Conservation (phyloP, 2,113 vertebrate species). For the Planiliza haematocheilus region DNA sequence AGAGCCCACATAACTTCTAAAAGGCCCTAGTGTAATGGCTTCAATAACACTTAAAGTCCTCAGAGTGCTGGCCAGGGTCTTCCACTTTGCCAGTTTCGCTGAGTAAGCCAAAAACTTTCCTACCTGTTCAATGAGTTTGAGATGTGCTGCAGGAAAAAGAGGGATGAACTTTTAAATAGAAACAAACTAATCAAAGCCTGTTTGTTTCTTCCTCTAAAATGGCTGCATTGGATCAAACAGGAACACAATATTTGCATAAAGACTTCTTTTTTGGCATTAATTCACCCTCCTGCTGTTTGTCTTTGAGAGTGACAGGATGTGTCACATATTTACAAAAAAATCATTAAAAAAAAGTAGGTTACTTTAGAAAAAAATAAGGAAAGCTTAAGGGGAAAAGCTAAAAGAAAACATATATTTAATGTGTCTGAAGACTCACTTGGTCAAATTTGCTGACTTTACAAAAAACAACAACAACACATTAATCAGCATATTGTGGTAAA, state of each 20-base stretch:
- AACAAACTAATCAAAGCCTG: constrained; percentile 41
- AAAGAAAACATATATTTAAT: neutral
- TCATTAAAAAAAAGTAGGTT: constrained; percentile 15
- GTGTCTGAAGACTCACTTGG: constrained; percentile 6
- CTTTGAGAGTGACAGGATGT: constrained; percentile 36
- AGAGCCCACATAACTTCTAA: constrained; percentile 52
- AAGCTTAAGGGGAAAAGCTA: neutral
- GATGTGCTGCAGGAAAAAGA: constrained; percentile 40
- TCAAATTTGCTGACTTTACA: constrained; percentile 17
- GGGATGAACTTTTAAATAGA: constrained; percentile 56
- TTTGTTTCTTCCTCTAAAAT: constrained; percentile 53
- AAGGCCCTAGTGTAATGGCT: constrained; percentile 51
- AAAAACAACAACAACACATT: constrained; percentile 24
- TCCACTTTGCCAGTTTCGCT: constrained; percentile 34
- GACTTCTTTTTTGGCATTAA: constrained; percentile 30
- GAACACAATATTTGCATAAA: constrained; percentile 24
- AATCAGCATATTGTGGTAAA: constrained; percentile 30
- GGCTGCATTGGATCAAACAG: constrained; percentile 9
- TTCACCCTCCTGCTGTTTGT: constrained; percentile 46
- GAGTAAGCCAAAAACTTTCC: constrained; percentile 37
- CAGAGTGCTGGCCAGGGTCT: constrained; percentile 24
- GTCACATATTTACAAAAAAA: constrained; percentile 53
- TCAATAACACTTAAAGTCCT: constrained; percentile 56
- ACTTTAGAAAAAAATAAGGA: constrained; percentile 2
- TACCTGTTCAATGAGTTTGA: constrained; percentile 36